Conservation (phyloP, 2,888 invertebrate genomes). For the Drosophila trichaetosa region DNA sequence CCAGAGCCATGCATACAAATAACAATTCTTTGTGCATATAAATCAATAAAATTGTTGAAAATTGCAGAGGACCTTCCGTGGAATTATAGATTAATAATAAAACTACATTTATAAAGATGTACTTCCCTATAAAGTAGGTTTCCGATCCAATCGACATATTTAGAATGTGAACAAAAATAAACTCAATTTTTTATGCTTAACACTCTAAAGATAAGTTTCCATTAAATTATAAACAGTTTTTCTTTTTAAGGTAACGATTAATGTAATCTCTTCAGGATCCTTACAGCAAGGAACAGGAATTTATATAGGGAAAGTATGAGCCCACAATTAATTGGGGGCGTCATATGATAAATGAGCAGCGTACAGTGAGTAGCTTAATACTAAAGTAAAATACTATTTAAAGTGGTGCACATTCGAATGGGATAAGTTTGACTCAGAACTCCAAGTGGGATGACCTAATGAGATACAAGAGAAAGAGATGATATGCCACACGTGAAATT, state of each 20-base stretch:
- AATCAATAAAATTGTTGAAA: constrained; percentile 9
- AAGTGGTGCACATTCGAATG: constrained; percentile 22
- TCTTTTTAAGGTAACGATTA: constrained; percentile 65
- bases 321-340: constrained; percentile 20
- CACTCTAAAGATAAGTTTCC: not conserved
- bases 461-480: constrained; percentile 6
- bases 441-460: constrained; percentile 18
- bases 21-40: not conserved
- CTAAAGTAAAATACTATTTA: constrained; percentile 57
- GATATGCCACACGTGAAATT: constrained; percentile 39
- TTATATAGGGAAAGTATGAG: constrained; percentile 12
- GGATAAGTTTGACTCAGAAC: constrained; percentile 13
- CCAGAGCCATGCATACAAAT: constrained; percentile 1
- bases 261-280: constrained; percentile 67
- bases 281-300: constrained; percentile 29
- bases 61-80: not conserved
- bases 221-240: constrained; percentile 2
- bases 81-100: not conserved
- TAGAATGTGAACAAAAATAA: not conserved
- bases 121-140: not conserved
- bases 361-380: constrained; percentile 48
- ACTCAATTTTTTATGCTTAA: not conserved
- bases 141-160: not conserved
- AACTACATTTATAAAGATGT: not conserved
- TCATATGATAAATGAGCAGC: constrained; percentile 34